These are phyloP conservation scores for Oscheius sp. DNA, from an alignment of 2,888 invertebrate genomes.

Conservation along the genomic window DNA sequence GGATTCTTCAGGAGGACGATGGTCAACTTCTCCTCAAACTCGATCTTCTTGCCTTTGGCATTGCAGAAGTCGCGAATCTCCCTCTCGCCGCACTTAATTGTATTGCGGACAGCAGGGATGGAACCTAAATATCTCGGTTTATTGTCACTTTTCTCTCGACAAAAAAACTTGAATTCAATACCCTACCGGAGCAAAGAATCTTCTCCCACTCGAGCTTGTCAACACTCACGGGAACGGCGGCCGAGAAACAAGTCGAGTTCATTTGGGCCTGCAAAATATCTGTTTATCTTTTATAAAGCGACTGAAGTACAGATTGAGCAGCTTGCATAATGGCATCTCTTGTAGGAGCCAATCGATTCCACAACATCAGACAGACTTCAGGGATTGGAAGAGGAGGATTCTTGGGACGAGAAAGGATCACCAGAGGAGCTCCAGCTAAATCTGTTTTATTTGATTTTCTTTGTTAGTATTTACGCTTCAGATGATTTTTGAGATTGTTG, in stretches of 20 bases:
- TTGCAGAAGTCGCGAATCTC: slow-evolving; percentile 51
- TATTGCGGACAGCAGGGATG: slow-evolving; percentile 54
- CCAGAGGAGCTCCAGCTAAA: slow-evolving; percentile 47
- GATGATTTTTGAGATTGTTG: slow-evolving; percentile 42
- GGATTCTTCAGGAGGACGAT: slow-evolving; percentile 48
- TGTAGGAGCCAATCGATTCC: slow-evolving; percentile 49
- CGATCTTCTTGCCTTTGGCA: slow-evolving; percentile 43
- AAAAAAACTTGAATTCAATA: not conserved
- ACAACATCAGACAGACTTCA: slow-evolving; percentile 51
- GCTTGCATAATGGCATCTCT: slow-evolving; percentile 53
- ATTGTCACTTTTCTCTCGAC: not conserved
- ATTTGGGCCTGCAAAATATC: slow-evolving; percentile 44
- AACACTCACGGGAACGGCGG: slow-evolving; percentile 54
- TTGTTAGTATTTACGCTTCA: slow-evolving; percentile 30
- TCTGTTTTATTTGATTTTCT: not conserved
- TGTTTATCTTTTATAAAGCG: not conserved
- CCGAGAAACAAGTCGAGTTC: slow-evolving; percentile 53
- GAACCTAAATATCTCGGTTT: slow-evolving; percentile 33
- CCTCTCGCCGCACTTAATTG: slow-evolving; percentile 47
- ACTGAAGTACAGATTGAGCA: slow-evolving; percentile 29
- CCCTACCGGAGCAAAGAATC: slow-evolving; percentile 50
- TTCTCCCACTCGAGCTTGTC: slow-evolving; percentile 55
- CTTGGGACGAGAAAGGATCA: slow-evolving; percentile 54
- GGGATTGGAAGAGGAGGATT: slow-evolving; percentile 57
- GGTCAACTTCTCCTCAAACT: slow-evolving; percentile 57